Conservation (phyloP, 2,888 invertebrate genomes). For the Dioctria linearis region DNA sequence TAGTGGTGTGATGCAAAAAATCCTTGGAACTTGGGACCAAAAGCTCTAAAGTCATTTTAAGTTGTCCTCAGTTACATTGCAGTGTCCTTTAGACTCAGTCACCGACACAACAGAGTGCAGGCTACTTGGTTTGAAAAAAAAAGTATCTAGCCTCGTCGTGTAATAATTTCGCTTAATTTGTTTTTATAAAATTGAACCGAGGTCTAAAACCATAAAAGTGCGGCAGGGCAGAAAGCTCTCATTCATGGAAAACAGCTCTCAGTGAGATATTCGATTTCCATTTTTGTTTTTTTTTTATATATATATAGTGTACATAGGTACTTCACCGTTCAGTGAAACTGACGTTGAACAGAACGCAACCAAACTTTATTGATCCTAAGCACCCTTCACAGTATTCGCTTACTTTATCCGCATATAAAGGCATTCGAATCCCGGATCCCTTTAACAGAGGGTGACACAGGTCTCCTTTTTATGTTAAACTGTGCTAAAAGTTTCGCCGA, state of each 20-base stretch:
- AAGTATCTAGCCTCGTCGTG: not conserved
- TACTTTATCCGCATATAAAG: conserved; percentile 15
- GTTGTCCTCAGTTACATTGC: conserved; percentile 38
- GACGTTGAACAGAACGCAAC: conserved; percentile 34
- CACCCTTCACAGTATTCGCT: conserved; percentile 14
- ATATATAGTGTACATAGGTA: too few relatives aligned
- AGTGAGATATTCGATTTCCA: not conserved
- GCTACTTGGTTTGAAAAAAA: not conserved
- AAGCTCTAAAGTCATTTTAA: conserved; percentile 21
- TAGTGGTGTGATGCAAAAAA: conserved; percentile 32
- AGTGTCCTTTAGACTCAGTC: conserved; percentile 31
- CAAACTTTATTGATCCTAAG: conserved; percentile 48
- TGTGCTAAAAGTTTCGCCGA: not conserved
- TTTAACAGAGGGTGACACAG: not conserved
- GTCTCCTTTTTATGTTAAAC: not conserved
- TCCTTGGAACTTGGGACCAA: conserved; percentile 34
- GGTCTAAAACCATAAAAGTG: conserved; percentile 28
- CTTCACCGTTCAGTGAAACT: not conserved
- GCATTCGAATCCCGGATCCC: not conserved
- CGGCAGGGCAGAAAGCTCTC: conserved; percentile 19
- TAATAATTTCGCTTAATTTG: not conserved
- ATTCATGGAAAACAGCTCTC: conserved; percentile 24
- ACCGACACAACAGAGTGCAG: not conserved
- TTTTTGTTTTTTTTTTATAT: not conserved
- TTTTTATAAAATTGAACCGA: not conserved